Percentiles rank a stretch among this genome's conserved stretches.
phyloP scores from a whole-genome alignment of 2,797 vertebrate species.

The Aulostomus chinensis region DNA sequence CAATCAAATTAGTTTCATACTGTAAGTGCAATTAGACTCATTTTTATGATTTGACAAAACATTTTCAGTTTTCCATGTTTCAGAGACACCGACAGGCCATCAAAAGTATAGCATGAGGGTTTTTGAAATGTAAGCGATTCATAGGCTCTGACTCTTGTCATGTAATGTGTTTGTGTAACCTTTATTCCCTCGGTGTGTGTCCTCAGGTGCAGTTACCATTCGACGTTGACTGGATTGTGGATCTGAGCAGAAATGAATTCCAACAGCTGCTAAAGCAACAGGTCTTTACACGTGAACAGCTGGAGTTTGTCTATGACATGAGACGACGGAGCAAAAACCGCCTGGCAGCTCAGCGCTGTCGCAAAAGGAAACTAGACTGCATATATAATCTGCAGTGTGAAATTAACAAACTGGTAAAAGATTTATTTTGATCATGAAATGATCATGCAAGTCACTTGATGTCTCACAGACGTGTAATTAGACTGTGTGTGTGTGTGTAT shows the following conservation, averaged over 20 bases:
- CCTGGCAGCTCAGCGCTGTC: constrained; percentile 95
- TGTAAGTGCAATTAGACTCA: too few relatives aligned
- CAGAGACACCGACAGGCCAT: too few relatives aligned
- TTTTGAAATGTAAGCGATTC: too few relatives aligned
- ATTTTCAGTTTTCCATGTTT: too few relatives aligned
- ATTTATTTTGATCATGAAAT: too few relatives aligned
- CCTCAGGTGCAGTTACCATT: constrained; percentile 90
- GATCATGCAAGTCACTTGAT: not conserved
- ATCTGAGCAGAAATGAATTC: constrained; percentile 92
- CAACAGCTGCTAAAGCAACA: constrained; percentile 94
- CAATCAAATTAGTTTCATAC: too few relatives aligned
- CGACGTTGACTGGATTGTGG: constrained; percentile 88
- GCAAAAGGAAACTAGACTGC: constrained; percentile 97
- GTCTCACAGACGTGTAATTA: not conserved
- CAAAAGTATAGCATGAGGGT: too few relatives aligned
- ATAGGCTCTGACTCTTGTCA: not conserved
- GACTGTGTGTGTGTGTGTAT: constrained; percentile 1
- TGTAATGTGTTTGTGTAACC: not conserved
- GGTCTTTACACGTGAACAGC: constrained; percentile 86
- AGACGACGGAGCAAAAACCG: constrained; percentile 96
- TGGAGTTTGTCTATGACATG: constrained; percentile 94
- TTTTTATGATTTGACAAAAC: too few relatives aligned
- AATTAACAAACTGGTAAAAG: constrained; percentile 91
- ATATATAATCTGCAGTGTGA: constrained; percentile 94
- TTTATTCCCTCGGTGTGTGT: not conserved